Base-by-base conservation (phyloP, 2,888 invertebrate species). In the Papilio demoleus region DNA sequence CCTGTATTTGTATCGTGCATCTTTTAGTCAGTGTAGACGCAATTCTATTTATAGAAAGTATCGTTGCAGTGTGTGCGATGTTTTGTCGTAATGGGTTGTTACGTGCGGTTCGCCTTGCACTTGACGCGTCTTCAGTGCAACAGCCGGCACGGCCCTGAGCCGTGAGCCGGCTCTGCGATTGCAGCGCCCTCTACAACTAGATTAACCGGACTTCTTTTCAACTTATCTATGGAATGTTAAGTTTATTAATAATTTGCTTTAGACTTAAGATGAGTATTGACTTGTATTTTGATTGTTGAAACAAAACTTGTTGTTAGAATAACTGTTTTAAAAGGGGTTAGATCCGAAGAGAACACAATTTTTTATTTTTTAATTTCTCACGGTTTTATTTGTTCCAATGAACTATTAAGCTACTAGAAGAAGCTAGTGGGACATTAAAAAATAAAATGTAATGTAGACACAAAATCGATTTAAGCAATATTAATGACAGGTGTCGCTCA, bases 61-160 rank as follows among this genome's bases (percentile, higher is more conserved):
- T 27, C 24, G 40, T 5, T 64, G 36, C 17, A 40, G 40, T 47
- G 5, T 24, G 50, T 31, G 31, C 47, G 47, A 47, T 36, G 61
- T 63, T 58, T 65, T 38, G 72, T 71, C 70, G 79, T 70, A 65
- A 70, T 47, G 65, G 45, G 22, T 42, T 42, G 79, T 82, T 82
- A 73, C 71, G 75, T 72, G 63, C 76, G 73, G 85, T 82, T 87
- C 77, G 76, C 87, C 86, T 87, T 86, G 86, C 88, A 82, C 87
- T 87, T 88, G 87, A 81, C 72, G 74, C 73, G 72, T 88, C 88
- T 87, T 87, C 87, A 88, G 88, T 83, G 85, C 88, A 88, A 88
- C 81, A 88, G 81, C 84, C 87, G 83, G 68, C 82, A 22, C 87
- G 82, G 67, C 82, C 80, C 74, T 79, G 82, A 73, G 72, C 22